phyloP scores from a whole-genome alignment of 2,888 invertebrate genomes.

The Hypercompe scribonia region DNA sequence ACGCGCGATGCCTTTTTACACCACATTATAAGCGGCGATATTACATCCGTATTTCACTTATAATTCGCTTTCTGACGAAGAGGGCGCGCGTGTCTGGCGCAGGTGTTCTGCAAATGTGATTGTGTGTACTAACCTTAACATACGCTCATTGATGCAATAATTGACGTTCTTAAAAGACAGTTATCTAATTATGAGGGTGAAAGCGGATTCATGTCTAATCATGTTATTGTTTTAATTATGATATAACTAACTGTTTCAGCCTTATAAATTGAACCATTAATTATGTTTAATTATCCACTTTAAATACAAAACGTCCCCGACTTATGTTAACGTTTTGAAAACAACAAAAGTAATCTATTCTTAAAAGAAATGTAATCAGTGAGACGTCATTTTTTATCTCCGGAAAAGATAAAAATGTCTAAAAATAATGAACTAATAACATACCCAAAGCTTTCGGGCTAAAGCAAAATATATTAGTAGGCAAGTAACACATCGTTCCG shows the following conservation, averaged over 20 bases:
- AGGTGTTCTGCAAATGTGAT: conserved; percentile 50
- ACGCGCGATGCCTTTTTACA: conserved; percentile 73
- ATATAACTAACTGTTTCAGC: conserved; percentile 45
- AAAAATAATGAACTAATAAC: conserved; percentile 83
- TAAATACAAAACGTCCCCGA: conserved; percentile 58
- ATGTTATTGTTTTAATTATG: conserved; percentile 28
- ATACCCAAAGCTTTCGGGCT: conserved; percentile 68
- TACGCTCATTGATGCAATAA: conserved; percentile 15
- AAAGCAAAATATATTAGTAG: conserved; percentile 83
- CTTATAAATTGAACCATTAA: conserved; percentile 60
- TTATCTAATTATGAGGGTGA: conserved; percentile 1
- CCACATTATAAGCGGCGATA: conserved; percentile 70
- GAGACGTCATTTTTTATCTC: conserved; percentile 75
- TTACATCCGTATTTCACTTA: conserved; percentile 73
- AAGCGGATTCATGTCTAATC: conserved; percentile 14
- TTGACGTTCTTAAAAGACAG: conserved; percentile 10
- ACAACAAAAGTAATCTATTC: conserved; percentile 59
- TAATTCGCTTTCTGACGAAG: conserved; percentile 65
- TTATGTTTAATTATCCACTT: conserved; percentile 59
- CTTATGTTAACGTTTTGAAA: conserved; percentile 54
- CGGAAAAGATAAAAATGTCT: conserved; percentile 82
- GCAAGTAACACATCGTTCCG: conserved; percentile 84
- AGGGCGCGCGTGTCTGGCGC: conserved; percentile 57
- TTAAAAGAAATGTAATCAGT: conserved; percentile 65
- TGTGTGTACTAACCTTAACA: conserved; percentile 51